phyloP scores from a whole-genome alignment of 2,888 invertebrate species.

The Sminthurides aquaticus region DNA sequence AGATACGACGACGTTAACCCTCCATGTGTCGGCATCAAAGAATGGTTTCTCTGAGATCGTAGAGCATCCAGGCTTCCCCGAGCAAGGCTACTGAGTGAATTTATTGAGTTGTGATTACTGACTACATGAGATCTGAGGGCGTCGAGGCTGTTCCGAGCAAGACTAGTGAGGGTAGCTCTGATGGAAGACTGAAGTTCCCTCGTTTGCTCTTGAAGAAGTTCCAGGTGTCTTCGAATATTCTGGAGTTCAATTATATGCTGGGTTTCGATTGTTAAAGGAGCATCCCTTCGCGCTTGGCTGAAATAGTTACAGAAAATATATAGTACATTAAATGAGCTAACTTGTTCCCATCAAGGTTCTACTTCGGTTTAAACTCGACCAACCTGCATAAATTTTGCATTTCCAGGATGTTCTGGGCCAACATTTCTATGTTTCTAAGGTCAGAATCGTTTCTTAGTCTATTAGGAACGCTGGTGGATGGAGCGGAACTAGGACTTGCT shows the following conservation, averaged over 20 bases:
- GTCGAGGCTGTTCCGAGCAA: constrained; percentile 40
- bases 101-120: constrained; percentile 9
- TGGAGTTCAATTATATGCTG: constrained; percentile 41
- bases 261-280: constrained; percentile 36
- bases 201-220: constrained; percentile 42
- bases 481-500: constrained; percentile 1
- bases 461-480: constrained; percentile 10
- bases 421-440: constrained; percentile 36
- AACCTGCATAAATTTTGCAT: constrained; percentile 43
- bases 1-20: neutral
- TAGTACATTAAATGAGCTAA: neutral
- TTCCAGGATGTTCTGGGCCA: constrained; percentile 42
- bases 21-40: neutral
- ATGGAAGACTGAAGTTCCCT: constrained; percentile 40
- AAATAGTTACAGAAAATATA: constrained; percentile 5
- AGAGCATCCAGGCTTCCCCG: neutral
- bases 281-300: constrained; percentile 40
- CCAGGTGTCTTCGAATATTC: constrained; percentile 38
- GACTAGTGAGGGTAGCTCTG: constrained; percentile 37
- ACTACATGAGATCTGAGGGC: constrained; percentile 36
- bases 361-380: too few species aligned
- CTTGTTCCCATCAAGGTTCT: neutral
- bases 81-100: neutral
- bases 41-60: neutral
- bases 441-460: constrained; percentile 25